Evolutionary conservation across 2,888 invertebrate genomes (phyloP).

Genomic region (Xylota segnis): DNA sequence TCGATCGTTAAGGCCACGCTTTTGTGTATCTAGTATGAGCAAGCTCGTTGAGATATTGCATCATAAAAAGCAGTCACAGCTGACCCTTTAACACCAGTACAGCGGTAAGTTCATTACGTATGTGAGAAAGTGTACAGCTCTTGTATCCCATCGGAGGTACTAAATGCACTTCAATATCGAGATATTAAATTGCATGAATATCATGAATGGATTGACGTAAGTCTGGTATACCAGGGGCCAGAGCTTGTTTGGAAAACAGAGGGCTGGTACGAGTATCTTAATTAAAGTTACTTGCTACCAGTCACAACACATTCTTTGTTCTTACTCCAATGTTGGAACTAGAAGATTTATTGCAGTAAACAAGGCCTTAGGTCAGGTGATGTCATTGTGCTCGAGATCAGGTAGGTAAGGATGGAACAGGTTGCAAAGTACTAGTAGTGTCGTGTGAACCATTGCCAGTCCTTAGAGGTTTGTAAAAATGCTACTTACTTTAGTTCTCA

Average conservation of each 20-base stretch:
- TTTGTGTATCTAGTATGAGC: constrained; percentile 1
- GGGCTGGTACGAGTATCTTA: no score
- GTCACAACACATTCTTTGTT: no score
- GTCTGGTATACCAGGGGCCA: background rate
- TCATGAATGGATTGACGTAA: background rate
- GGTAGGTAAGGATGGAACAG: no score
- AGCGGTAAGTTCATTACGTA: constrained; percentile 44
- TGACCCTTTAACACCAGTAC: constrained; percentile 30
- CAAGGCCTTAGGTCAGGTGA: no score
- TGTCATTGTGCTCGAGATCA: no score
- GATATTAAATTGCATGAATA: background rate
- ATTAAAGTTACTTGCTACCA: no score
- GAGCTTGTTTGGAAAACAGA: background rate
- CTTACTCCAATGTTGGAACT: no score
- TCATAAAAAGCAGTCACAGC: constrained; percentile 30
- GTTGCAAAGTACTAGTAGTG: no score
- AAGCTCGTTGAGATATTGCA: constrained; percentile 36
- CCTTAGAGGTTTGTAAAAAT: no score
- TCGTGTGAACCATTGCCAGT: no score
- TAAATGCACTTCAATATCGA: background rate
- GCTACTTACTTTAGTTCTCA: no score
- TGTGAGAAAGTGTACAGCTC: constrained; percentile 52
- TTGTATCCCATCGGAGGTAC: constrained; percentile 22
- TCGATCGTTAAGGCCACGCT: background rate
- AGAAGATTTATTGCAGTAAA: no score